A percentile compares a stretch with the other conserved stretches of the same genome.
phyloP scores from a whole-genome alignment of 2,888 invertebrate species.

The Myathropa florea region DNA sequence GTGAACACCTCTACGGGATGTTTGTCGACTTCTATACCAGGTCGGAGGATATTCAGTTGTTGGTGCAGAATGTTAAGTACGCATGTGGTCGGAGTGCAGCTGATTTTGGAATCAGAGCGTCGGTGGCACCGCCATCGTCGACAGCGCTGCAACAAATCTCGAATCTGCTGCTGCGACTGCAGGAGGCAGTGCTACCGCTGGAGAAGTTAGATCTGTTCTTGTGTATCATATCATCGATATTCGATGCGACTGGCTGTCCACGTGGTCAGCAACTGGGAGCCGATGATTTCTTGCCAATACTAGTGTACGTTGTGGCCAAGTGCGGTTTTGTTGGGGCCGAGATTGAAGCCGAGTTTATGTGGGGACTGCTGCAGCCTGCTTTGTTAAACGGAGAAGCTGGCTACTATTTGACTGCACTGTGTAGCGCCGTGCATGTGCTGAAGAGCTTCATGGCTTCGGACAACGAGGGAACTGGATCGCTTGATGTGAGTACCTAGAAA shows the following conservation, averaged over 20 bases:
- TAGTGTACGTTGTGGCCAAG: conserved; percentile 95
- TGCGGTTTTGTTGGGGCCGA: conserved; percentile 95
- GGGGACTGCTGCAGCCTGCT: conserved; percentile 94
- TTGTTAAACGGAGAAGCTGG: conserved; percentile 95
- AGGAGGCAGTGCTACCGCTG: conserved; percentile 94
- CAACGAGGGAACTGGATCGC: conserved; percentile 79
- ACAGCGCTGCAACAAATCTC: conserved; percentile 89
- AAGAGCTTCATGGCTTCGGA: conserved; percentile 80
- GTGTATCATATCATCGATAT: conserved; percentile 93
- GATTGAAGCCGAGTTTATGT: conserved; percentile 98
- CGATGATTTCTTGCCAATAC: conserved; percentile 94
- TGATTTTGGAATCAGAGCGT: conserved; percentile 82
- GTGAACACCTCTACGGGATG: conserved; percentile 90
- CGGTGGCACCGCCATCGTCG: conserved; percentile 89
- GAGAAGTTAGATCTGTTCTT: conserved; percentile 96
- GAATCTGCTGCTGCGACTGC: conserved; percentile 89
- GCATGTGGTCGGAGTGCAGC: conserved; percentile 78
- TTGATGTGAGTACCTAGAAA: conserved; percentile 78
- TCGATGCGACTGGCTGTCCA: conserved; percentile 84
- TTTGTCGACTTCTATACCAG: conserved; percentile 94
- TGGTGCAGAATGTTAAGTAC: conserved; percentile 82
- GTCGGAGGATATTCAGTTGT: conserved; percentile 86
- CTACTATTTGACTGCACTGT: conserved; percentile 96
- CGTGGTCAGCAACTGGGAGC: conserved; percentile 84
- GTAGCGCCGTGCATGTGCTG: conserved; percentile 88